Evolutionary conservation across 2,888 invertebrate species (phyloP).

Genomic region (Hermaeophaga mercurialis): DNA sequence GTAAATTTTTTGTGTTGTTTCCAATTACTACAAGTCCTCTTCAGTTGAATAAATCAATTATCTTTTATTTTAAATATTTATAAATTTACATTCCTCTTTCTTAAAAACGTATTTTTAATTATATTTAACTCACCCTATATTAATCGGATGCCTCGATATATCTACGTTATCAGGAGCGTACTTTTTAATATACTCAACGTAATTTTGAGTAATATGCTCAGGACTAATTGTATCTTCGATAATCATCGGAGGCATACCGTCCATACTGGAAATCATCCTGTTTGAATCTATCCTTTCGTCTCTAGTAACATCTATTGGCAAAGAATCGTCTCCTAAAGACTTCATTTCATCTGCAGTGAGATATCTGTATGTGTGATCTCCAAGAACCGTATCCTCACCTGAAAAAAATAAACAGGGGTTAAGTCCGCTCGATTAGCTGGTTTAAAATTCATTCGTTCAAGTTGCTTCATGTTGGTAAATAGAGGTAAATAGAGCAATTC

Average conservation of each 20-base stretch:
- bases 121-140: constrained; percentile 64
- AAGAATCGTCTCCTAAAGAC: constrained; percentile 89
- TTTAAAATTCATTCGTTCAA: neutral
- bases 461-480: constrained; percentile 11
- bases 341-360: constrained; percentile 96
- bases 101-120: neutral
- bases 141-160: constrained; percentile 65
- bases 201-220: constrained; percentile 62
- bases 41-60: too few species aligned
- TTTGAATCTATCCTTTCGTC: constrained; percentile 83
- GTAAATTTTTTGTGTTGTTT: too few species aligned
- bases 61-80: too few species aligned
- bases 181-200: constrained; percentile 59
- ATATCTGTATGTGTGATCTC: constrained; percentile 89
- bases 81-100: constrained; percentile 12
- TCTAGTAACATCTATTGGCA: constrained; percentile 91
- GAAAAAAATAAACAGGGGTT: constrained; percentile 25
- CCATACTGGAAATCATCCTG: constrained; percentile 61
- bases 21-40: too few species aligned
- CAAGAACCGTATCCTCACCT: constrained; percentile 92
- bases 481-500: too few species aligned
- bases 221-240: constrained; percentile 69
- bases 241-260: constrained; percentile 62
- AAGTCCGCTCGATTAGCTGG: neutral
- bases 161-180: constrained; percentile 65